Evolutionary conservation across 2,888 invertebrate genomes (phyloP).

Genomic region (Micropterix aruncella): DNA sequence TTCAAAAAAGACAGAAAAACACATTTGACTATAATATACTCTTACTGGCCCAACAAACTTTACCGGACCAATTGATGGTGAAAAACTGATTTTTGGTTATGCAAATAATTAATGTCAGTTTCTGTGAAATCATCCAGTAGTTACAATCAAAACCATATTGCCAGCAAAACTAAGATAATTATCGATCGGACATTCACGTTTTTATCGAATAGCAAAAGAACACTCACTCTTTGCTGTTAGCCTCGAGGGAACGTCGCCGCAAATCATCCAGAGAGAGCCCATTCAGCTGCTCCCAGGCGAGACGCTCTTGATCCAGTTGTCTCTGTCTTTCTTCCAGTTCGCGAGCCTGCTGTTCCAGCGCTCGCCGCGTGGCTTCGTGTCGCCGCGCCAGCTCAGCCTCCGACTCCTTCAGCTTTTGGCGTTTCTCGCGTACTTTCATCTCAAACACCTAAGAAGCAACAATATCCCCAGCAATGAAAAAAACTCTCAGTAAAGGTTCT

Average conservation of each 20-base stretch:
- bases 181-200: too few relatives aligned
- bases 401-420: slow-evolving; percentile 89
- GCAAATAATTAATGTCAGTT: too few relatives aligned
- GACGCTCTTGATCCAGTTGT: slow-evolving; percentile 72
- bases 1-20: too few relatives aligned
- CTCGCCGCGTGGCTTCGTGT: slow-evolving; percentile 63
- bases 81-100: too few relatives aligned
- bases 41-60: too few relatives aligned
- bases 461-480: too few relatives aligned
- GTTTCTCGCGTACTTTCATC: slow-evolving; percentile 94
- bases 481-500: too few relatives aligned
- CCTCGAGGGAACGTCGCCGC: slow-evolving; percentile 74
- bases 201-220: background rate
- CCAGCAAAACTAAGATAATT: too few relatives aligned
- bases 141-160: too few relatives aligned
- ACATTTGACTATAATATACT: too few relatives aligned
- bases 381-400: slow-evolving; percentile 85
- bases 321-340: slow-evolving; percentile 84
- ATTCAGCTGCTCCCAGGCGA: slow-evolving; percentile 81
- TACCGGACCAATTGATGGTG: too few relatives aligned
- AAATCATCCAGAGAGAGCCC: slow-evolving; percentile 82
- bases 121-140: too few relatives aligned
- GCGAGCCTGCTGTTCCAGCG: slow-evolving; percentile 78
- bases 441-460: slow-evolving; percentile 61
- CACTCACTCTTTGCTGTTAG: slow-evolving; percentile 77